Conservation (phyloP, 2,113 vertebrate genomes). For the Cisticola juncidis region DNA sequence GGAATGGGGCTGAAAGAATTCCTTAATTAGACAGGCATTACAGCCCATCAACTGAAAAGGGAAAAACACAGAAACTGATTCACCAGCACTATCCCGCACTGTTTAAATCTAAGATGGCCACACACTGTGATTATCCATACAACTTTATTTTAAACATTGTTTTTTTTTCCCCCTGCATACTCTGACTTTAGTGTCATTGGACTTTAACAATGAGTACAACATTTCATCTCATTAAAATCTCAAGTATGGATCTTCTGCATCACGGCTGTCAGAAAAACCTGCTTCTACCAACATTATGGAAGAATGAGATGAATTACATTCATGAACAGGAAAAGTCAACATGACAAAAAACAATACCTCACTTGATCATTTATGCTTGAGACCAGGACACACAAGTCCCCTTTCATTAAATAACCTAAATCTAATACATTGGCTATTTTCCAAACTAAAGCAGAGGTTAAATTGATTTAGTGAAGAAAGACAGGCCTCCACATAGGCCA, state of each 20-base stretch:
- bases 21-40: not conserved
- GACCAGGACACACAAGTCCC: not conserved
- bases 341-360: not conserved
- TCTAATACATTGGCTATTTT: not conserved
- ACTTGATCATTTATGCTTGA: not conserved
- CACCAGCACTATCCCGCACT: not conserved
- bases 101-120: not conserved
- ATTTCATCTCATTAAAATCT: not conserved
- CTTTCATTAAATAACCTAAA: not conserved
- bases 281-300: not conserved
- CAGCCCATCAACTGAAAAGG: not conserved
- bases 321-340: not conserved
- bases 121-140: fast-evolving
- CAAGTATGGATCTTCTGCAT: not conserved
- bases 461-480: not conserved
- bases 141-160: not conserved
- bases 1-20: not conserved
- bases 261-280: not conserved
- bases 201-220: not conserved
- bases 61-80: not conserved
- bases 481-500: not conserved
- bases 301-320: not conserved
- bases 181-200: not conserved
- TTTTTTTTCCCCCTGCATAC: not conserved
- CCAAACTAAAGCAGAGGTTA: not conserved